Evolutionary conservation across 2,888 invertebrate species (phyloP).

Genomic region (Spilosoma lubricipeda): DNA sequence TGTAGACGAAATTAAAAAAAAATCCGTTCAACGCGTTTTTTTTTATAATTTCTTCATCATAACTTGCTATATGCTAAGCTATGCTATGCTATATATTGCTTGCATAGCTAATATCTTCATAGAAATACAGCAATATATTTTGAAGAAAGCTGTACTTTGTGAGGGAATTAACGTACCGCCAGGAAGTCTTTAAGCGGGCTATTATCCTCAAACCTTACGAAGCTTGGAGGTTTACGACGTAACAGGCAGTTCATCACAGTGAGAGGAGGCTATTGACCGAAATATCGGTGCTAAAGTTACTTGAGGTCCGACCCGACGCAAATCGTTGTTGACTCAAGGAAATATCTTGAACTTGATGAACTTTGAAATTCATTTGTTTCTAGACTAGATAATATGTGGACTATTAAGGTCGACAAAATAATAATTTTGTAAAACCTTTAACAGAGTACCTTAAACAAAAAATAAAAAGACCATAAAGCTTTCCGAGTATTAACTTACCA

Average conservation of each 20-base stretch:
- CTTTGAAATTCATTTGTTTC: neutral
- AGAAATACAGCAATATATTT: neutral
- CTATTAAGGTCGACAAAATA: neutral
- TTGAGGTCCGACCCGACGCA: neutral
- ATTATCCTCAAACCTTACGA: slow-evolving; percentile 9
- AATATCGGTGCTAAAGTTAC: neutral
- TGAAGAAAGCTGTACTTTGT: neutral
- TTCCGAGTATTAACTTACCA: too few species aligned
- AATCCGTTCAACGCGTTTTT: neutral
- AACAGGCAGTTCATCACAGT: slow-evolving; percentile 19
- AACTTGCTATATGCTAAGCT: too few species aligned
- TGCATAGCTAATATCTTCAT: neutral
- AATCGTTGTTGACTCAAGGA: neutral
- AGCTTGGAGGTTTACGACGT: slow-evolving; percentile 16
- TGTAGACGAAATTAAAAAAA: slow-evolving; percentile 15
- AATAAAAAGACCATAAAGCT: too few species aligned
- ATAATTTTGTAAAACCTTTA: too few species aligned
- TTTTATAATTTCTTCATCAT: neutral
- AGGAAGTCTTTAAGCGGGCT: slow-evolving; percentile 15
- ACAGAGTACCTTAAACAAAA: too few species aligned
- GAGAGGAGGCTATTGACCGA: neutral
- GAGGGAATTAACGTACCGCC: neutral
- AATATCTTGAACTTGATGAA: neutral
- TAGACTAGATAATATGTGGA: neutral
- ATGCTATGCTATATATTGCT: too few species aligned